Percentiles rank a stretch among this genome's conserved stretches.
Evolutionary conservation across 2,888 invertebrate genomes (phyloP).

Genomic region (Agriopis leucophaearia): DNA sequence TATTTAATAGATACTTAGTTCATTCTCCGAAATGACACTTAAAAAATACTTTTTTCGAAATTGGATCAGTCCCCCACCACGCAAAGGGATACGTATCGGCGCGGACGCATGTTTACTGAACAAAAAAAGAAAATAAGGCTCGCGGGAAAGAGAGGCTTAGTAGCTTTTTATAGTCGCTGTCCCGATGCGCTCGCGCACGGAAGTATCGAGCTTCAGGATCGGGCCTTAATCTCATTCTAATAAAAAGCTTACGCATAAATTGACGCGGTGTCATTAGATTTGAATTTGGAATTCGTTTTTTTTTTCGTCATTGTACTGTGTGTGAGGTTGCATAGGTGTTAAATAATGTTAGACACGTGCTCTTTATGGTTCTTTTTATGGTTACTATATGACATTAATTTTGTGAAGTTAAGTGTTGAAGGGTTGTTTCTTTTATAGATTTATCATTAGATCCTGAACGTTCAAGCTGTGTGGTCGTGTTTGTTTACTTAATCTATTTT

Average conservation of each 20-base stretch:
- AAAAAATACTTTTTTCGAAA: conserved; percentile 66
- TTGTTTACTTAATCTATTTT: conserved; percentile 52
- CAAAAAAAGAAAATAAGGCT: conserved; percentile 79
- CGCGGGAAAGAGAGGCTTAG: conserved; percentile 83
- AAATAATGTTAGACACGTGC: conserved; percentile 81
- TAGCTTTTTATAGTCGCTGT: conserved; percentile 83
- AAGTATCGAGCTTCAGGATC: conserved; percentile 83
- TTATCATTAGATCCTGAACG: conserved; percentile 75
- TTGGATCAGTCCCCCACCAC: conserved; percentile 69
- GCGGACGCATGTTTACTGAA: conserved; percentile 70
- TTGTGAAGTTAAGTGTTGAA: conserved; percentile 76
- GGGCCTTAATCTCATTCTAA: conserved; percentile 83
- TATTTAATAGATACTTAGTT: conserved; percentile 62
- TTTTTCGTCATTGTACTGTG: conserved; percentile 52
- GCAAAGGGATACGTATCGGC: conserved; percentile 69
- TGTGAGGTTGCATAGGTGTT: conserved; percentile 73
- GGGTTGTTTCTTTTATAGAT: conserved; percentile 77
- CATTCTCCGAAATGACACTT: conserved; percentile 72
- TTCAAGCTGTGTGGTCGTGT: conserved; percentile 80
- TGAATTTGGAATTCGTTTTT: conserved; percentile 71
- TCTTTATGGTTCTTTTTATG: conserved; percentile 80
- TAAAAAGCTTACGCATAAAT: conserved; percentile 84
- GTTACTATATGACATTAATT: conserved; percentile 76
- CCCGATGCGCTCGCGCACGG: conserved; percentile 83
- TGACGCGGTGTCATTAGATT: conserved; percentile 76